These are phyloP conservation scores for Falcunculus frontatus DNA, from an alignment of 2,113 vertebrate species.

Conservation along the genomic window DNA sequence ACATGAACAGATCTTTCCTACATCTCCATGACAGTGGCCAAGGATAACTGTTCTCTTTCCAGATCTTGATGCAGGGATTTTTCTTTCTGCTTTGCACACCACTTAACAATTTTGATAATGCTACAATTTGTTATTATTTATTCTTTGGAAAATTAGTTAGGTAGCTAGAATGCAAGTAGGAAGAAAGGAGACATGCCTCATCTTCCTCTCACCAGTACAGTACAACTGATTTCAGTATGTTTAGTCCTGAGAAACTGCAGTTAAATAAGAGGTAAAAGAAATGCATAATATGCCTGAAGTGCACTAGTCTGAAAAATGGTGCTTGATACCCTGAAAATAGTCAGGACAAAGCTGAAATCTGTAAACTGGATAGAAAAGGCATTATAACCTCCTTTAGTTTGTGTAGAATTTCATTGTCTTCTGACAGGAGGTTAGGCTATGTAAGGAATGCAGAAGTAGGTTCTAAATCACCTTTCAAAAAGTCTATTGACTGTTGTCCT, in stretches of 20 bases:
- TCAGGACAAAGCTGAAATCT: neutral
- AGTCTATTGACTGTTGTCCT: neutral
- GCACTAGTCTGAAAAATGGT: neutral
- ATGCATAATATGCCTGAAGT: neutral
- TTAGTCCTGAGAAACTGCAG: neutral
- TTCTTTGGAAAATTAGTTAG: neutral
- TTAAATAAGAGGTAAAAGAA: neutral
- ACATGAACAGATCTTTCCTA: neutral
- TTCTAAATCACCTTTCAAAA: constrained; percentile 14
- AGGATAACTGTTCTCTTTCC: neutral
- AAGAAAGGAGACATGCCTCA: neutral
- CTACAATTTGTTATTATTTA: neutral
- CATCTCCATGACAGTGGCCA: neutral
- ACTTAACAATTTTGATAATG: neutral
- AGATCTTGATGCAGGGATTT: neutral
- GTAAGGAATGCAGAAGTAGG: neutral
- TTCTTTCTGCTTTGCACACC: neutral
- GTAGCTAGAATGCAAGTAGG: neutral
- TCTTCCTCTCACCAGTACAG: neutral
- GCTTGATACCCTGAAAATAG: neutral
- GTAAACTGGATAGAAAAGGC: neutral
- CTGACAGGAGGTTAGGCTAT: neutral
- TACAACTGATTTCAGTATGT: neutral
- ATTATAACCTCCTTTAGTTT: neutral
- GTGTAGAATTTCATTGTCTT: neutral